Percentiles rank a stretch among this genome's conserved stretches.
Evolutionary conservation across 2,797 vertebrate species (phyloP).

Genomic region (Setipinna tenuifilis): DNA sequence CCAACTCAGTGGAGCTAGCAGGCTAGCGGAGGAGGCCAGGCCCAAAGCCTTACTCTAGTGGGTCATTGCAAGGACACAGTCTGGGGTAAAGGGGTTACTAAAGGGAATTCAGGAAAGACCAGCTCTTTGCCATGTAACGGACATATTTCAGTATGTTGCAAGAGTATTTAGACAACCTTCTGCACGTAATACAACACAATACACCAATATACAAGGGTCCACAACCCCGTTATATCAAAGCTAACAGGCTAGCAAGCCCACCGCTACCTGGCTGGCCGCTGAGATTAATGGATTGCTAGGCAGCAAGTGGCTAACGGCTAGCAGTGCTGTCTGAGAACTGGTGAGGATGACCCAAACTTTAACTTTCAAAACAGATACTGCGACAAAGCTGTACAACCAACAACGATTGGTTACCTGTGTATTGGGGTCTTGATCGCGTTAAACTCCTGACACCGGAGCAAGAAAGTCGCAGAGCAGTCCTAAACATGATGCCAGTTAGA

Average conservation of each 20-base stretch:
- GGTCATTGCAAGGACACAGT: conserved; percentile 63
- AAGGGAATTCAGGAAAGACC: not conserved
- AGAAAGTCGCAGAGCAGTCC: conserved; percentile 76
- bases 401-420: conserved; percentile 63
- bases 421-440: conserved; percentile 63
- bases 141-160: not conserved
- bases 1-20: no score
- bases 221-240: conserved; percentile 14
- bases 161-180: not conserved
- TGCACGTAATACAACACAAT: not conserved
- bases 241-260: conserved; percentile 22
- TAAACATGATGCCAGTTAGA: conserved; percentile 70
- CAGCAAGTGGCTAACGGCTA: conserved; percentile 30
- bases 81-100: not conserved
- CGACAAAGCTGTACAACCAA: not conserved
- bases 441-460: conserved; percentile 75
- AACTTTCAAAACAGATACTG: not conserved
- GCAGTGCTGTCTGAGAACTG: conserved; percentile 6
- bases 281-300: conserved; percentile 31
- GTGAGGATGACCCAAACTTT: not conserved
- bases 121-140: not conserved
- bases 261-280: not conserved
- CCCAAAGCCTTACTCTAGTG: conserved; percentile 38
- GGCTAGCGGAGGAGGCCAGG: conserved; percentile 16
- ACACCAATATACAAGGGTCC: not conserved